These are phyloP conservation scores for Stratiolaelaps scimitus DNA, from an alignment of 1,140 invertebrate species.

Conservation along the genomic window DNA sequence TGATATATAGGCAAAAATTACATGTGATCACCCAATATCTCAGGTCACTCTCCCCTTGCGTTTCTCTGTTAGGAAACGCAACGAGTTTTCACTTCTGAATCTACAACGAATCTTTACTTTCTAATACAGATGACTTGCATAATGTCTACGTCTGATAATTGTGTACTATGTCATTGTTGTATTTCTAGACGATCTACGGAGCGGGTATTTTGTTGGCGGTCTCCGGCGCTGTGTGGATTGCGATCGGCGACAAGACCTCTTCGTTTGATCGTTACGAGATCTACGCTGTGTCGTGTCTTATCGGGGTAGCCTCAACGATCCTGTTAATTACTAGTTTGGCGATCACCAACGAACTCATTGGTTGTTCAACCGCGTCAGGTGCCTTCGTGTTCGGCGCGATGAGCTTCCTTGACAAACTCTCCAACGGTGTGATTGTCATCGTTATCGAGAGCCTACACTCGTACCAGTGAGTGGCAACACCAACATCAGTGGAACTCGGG, in stretches of 20 bases:
- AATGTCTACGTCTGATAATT: too few relatives aligned
- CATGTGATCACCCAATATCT: too few relatives aligned
- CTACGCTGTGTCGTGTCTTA: constrained; percentile 56
- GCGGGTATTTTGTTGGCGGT: constrained; percentile 54
- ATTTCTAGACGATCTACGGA: constrained; percentile 51
- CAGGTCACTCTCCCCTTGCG: too few relatives aligned
- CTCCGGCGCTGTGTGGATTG: constrained; percentile 55
- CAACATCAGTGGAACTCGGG: too few relatives aligned
- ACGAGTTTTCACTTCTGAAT: too few relatives aligned
- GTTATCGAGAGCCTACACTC: constrained; percentile 56
- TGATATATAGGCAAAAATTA: too few relatives aligned
- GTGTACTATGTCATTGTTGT: too few relatives aligned
- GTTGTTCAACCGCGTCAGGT: constrained; percentile 55
- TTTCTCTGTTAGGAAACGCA: too few relatives aligned
- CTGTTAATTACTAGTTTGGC: constrained; percentile 77
- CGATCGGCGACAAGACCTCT: constrained; percentile 46
- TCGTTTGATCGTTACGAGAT: constrained; percentile 53
- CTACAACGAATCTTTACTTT: too few relatives aligned
- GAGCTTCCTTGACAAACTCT: constrained; percentile 86
- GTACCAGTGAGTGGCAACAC: constrained; percentile 37
- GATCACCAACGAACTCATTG: constrained; percentile 78
- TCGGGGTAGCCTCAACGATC: constrained; percentile 67
- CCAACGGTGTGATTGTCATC: constrained; percentile 68
- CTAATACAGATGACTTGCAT: too few relatives aligned
- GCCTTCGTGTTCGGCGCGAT: constrained; percentile 93